Conservation (phyloP, 1,140 invertebrate species). For the Rhizoglyphus robini region DNA sequence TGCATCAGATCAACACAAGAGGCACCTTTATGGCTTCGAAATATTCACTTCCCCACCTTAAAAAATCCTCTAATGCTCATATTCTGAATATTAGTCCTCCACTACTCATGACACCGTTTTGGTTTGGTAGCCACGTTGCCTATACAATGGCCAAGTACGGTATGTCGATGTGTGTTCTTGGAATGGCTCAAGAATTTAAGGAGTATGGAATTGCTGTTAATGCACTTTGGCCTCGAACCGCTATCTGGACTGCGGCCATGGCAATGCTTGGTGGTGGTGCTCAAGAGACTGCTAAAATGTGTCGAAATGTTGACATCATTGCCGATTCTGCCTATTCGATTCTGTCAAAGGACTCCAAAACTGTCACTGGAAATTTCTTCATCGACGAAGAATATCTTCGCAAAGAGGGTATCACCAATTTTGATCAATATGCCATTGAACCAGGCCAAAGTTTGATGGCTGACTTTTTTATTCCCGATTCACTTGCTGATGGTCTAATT, state of each 20-base stretch:
- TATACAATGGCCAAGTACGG: slow-evolving; percentile 99
- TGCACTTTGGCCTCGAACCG: slow-evolving; percentile 89
- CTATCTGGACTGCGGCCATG: slow-evolving; percentile 88
- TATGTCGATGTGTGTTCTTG: slow-evolving; percentile 96
- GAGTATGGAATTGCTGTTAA: slow-evolving; percentile 77
- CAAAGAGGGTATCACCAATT: slow-evolving; percentile 62
- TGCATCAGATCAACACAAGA: slow-evolving; percentile 78
- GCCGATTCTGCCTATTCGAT: slow-evolving; percentile 88
- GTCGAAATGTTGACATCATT: slow-evolving; percentile 79
- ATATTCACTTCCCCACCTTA: slow-evolving; percentile 72
- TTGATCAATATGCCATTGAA: slow-evolving; percentile 70
- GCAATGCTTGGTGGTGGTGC: slow-evolving; percentile 70
- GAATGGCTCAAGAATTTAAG: slow-evolving; percentile 85
- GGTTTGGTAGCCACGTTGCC: slow-evolving; percentile 86
- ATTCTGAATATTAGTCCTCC: slow-evolving; percentile 93
- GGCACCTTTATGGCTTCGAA: slow-evolving; percentile 90
- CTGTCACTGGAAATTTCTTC: slow-evolving; percentile 74
- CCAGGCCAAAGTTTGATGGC: slow-evolving; percentile 59
- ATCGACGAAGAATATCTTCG: slow-evolving; percentile 83
- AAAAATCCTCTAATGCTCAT: slow-evolving; percentile 78
- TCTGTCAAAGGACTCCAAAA: slow-evolving; percentile 58
- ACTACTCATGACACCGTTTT: slow-evolving; percentile 68
- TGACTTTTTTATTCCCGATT: slow-evolving; percentile 76
- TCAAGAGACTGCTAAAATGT: slow-evolving; percentile 39
- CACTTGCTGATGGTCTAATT: background rate